Conservation (phyloP, 2,797 vertebrate genomes). For the Dicrostonyx torquatus region DNA sequence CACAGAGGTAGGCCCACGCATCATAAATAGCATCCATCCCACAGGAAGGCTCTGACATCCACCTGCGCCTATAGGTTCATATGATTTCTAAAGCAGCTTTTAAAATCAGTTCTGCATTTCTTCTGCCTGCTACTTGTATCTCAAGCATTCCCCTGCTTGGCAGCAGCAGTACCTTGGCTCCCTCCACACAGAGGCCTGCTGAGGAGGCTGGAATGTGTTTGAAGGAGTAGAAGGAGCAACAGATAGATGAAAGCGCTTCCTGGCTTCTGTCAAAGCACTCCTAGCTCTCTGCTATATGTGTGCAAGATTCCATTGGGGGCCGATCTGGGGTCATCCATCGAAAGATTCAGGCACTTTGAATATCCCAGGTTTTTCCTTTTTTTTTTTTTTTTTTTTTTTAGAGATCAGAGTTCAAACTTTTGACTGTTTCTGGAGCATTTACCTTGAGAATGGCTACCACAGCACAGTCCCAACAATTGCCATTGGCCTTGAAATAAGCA, state of each 20-base stretch:
- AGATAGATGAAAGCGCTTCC: constrained; percentile 48
- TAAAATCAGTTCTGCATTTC: not conserved
- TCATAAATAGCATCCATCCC: not conserved
- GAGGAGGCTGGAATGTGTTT: constrained; percentile 65
- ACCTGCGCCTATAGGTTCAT: not conserved
- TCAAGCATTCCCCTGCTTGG: constrained; percentile 55
- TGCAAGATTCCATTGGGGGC: constrained; percentile 51
- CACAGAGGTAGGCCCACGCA: not conserved
- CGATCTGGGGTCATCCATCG: constrained; percentile 64
- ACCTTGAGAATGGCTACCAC: not conserved
- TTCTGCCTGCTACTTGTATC: constrained; percentile 6
- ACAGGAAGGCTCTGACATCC: not conserved
- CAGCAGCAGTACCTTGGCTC: constrained; percentile 53
- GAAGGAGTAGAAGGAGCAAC: not conserved
- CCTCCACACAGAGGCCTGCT: not conserved
- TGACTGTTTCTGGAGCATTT: constrained; percentile 43
- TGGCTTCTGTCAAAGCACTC: constrained; percentile 57
- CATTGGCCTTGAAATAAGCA: not conserved
- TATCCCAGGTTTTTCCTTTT: constrained; percentile 26
- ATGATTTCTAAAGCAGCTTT: constrained; percentile 36
- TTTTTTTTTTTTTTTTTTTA: constrained; percentile 54
- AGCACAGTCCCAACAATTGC: not conserved
- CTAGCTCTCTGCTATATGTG: constrained; percentile 13
- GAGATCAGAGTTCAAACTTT: constrained; percentile 59
- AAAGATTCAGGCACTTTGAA: constrained; percentile 53